Percentiles rank a stretch among this genome's conserved stretches.
These are phyloP conservation scores for Girardia tigrina DNA, from an alignment of 2,888 invertebrate genomes.

Conservation along the genomic window DNA sequence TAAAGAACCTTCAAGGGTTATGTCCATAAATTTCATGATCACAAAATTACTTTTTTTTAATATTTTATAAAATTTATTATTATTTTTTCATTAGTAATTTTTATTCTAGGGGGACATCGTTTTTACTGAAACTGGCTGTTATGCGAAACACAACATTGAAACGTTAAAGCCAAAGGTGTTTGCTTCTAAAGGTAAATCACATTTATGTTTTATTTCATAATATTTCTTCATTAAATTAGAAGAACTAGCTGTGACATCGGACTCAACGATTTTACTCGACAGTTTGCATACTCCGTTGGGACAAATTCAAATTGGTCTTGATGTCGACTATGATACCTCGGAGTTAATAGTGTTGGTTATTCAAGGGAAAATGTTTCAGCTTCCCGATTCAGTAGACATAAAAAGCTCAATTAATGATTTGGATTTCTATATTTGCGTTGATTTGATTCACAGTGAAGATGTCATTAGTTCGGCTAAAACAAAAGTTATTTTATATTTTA, in stretches of 20 bases:
- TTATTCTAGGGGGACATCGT: not conserved
- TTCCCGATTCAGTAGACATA: not conserved
- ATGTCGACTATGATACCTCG: not conserved
- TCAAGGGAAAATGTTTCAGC: not conserved
- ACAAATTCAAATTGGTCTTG: slow-evolving; percentile 20
- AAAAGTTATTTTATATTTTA: not conserved
- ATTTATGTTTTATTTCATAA: not conserved
- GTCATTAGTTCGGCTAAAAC: not conserved
- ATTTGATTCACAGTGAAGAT: not conserved
- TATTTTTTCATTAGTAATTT: no score
- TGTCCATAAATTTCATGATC: no score
- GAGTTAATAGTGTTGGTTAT: not conserved
- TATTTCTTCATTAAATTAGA: not conserved
- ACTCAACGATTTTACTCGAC: not conserved
- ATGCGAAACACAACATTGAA: not conserved
- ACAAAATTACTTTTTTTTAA: no score
- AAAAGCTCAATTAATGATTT: not conserved
- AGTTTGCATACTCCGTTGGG: not conserved
- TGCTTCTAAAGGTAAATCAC: not conserved
- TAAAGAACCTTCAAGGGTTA: no score
- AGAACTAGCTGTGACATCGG: not conserved
- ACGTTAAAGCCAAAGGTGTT: not conserved
- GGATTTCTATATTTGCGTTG: not conserved
- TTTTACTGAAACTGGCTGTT: not conserved
- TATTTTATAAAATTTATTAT: no score